Base-by-base conservation (phyloP, 2,888 invertebrate species). In the Rhopalosiphum nymphaeae region DNA sequence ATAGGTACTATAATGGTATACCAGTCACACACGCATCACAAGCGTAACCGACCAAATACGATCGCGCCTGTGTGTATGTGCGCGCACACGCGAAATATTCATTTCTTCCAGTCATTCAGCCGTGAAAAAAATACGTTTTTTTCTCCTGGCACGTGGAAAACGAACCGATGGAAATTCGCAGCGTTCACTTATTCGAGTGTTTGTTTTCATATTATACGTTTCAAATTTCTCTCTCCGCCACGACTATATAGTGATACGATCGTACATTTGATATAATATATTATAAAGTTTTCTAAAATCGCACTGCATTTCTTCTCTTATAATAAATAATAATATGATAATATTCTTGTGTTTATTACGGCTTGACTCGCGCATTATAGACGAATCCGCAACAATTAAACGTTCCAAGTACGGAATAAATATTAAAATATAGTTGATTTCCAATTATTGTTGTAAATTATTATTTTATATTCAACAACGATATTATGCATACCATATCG, bases 181-280 rank as follows among this genome's bases (percentile, higher is more conserved):
- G 61, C 90, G 61, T 90, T 93, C 93, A 42, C 46, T 44, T 56
- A 57, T 90, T 85, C 46, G 46, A 7, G 36, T 90, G 26, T 93
- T 94, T 53, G 61, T 90, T 89, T 93, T 93, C 78, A 67, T 88
- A 88, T 21, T 90, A 85, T 85, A 36, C 84, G 61, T 89, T 85
- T 91, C 53, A 90, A 94, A 49, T 94, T 94, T 94, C 93, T 91
- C 93, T 93, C 89, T 93, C 36, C 36, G 29, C 21, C 42, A 9
- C 84, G 53, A 29, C 53, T 42, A 53, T n/a, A 67, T 36, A 21
- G 78, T 78, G 36, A 21, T 78, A 26, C 11, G 49, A 78, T 91
- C 42, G 78, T 78, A 36, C 49, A 26, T 53, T n/a, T 56, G 9
- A 16, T 57, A 9, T 44, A 53, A 16, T 44, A 46, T n/a, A 46